Percentiles rank a stretch among this genome's conserved stretches.
phyloP scores from a whole-genome alignment of 1,140 invertebrate genomes.

The Drosophila kohkoa region DNA sequence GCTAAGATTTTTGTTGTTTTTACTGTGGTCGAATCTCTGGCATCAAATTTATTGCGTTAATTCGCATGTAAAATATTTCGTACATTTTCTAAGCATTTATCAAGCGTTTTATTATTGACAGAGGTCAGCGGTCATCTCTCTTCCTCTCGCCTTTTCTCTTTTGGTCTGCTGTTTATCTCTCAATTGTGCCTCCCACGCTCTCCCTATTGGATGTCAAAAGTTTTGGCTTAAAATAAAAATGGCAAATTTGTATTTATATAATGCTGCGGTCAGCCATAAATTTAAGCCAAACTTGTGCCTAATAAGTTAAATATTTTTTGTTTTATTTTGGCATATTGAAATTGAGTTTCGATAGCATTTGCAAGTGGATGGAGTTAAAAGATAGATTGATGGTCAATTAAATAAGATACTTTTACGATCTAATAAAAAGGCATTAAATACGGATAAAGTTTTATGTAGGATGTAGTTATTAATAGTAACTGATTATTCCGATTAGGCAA shows the following conservation, averaged over 20 bases:
- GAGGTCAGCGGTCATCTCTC: conserved; percentile 39
- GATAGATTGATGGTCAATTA: conserved; percentile 13
- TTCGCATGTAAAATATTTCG: conserved; percentile 79
- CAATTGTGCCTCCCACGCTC: not conserved
- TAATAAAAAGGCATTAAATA: not conserved
- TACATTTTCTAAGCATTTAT: conserved; percentile 78
- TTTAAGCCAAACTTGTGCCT: conserved; percentile 33
- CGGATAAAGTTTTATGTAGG: not conserved
- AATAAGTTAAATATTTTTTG: conserved; percentile 60
- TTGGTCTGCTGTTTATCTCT: conserved; percentile 8
- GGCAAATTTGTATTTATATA: conserved; percentile 62
- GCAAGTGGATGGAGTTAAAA: not conserved
- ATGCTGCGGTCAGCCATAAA: conserved; percentile 67
- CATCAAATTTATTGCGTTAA: conserved; percentile 81
- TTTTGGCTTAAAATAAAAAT: conserved; percentile 73
- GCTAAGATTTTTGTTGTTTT: conserved; percentile 13
- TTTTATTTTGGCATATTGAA: conserved; percentile 50
- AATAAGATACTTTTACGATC: not conserved
- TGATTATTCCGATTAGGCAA: not conserved
- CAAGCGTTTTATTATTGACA: conserved; percentile 81
- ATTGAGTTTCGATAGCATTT: conserved; percentile 51
- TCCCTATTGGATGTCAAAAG: conserved; percentile 48
- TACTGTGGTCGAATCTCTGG: conserved; percentile 47
- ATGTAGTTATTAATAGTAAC: not conserved
- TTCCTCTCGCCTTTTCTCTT: not conserved